Base-by-base conservation (phyloP, 2,797 vertebrate species). In the Chaetodon trifasciatus region DNA sequence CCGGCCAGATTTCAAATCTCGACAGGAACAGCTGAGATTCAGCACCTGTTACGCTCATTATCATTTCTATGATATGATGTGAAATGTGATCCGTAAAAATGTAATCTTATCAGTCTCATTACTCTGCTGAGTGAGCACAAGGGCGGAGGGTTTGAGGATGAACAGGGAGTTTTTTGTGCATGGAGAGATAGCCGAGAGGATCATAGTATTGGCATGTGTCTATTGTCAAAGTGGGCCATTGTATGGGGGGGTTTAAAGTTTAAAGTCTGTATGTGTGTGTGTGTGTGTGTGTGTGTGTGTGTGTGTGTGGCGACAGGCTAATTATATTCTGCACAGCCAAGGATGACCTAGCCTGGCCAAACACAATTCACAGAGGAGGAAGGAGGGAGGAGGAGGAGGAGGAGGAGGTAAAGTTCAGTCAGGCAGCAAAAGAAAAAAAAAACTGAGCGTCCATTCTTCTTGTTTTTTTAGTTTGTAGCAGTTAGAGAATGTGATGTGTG, bases 121-220 rank as follows among this genome's bases (percentile, higher is more conserved):
- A 89, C 78, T 86, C 74, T 86, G 82, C 79, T 81, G 81, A 90
- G 78, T 61, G 67, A 84, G 89, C 70, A 62, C 58, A 66, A 55
- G 37, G 75, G 63, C 1, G 24, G 68, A 58, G 68, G 70, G 35
- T 62, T 17, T 66, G 32, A 61, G 69, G 74, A 78, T 28, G 81
- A 82, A 88, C 89, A 88, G 83, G 81, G 80, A 74, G 76, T 28
- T 75, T 83, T 84, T 72, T 88, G 86, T 90, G 89, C 72, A 68
- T 56, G 50, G 9, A 66, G 76, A 80, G 77, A 78, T 74, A 84
- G 73, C 86, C 3, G 10, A 78, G 76, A 84, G 90, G 91, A 85
- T 91, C 78, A 88, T 24, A 85, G 80, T 85, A 89, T 83, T 84
- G 94, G 94, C 94, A 95, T 95, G 95, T 92, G 94, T 92, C 94